Conservation (phyloP, 1,140 invertebrate species). For the Acromyrmex heyeri region DNA sequence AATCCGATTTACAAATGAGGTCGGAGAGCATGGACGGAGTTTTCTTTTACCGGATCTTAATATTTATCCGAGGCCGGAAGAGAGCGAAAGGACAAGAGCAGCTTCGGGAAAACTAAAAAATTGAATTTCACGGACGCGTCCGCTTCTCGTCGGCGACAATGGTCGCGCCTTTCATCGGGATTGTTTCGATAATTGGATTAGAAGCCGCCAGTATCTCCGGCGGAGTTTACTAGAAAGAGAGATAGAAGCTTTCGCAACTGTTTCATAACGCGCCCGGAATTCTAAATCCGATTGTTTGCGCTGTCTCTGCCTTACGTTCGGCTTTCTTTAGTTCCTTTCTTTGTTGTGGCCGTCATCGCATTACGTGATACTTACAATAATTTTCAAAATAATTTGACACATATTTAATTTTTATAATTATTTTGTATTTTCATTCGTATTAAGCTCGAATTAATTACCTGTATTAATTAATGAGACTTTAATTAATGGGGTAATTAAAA, state of each 20-base stretch:
- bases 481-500: not conserved
- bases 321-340: constrained; percentile 2
- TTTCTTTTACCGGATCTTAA: constrained; percentile 69
- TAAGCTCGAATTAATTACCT: not conserved
- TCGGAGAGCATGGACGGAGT: constrained; percentile 39
- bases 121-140: constrained; percentile 62
- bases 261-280: constrained; percentile 69
- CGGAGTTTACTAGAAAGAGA: constrained; percentile 16
- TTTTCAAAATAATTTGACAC: not conserved
- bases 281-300: constrained; percentile 63
- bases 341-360: not conserved
- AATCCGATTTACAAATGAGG: constrained; percentile 69
- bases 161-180: constrained; percentile 52
- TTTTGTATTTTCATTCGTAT: not conserved
- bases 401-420: constrained; percentile 11
- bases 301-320: constrained; percentile 41
- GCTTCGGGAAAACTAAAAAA: constrained; percentile 67
- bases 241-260: constrained; percentile 38
- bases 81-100: constrained; percentile 33
- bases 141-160: constrained; percentile 67
- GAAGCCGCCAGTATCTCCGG: constrained; percentile 36
- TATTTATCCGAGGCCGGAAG: constrained; percentile 64
- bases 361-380: not conserved
- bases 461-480: not conserved
- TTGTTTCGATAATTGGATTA: constrained; percentile 78